Evolutionary conservation across 2,888 invertebrate species (phyloP), one percentile per base, ranked within the genome.

Genomic region (Hydrotaea cyrtoneurina): DNA sequence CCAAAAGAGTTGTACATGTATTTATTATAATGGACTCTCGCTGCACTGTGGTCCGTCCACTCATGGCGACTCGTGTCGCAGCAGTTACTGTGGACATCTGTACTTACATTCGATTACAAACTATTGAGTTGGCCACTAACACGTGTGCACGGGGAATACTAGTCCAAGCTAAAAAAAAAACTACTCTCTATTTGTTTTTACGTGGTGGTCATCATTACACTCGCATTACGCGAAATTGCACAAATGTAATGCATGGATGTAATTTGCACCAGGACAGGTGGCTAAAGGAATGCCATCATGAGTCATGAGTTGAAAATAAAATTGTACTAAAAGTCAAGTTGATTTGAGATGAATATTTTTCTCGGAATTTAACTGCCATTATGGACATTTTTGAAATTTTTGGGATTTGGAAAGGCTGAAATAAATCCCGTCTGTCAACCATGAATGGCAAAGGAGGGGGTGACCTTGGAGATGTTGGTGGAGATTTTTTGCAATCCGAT

Each of bases 21-120:
- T 73, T n/a, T 39, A 57, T 19, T 73, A 36, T 73, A 73, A 73
- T 73, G 73, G 73, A 73, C 57, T 73, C 13, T 36, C 57, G 39
- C n/a, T 23, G 15, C 17, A 7, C 31, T 7, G 7, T 31, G 31
- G 7, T n/a, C n/a, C n/a, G n/a, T n/a, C n/a, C 31, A 7, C 31
- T 31, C 31, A 31, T 4, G n/a, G n/a, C n/a, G n/a, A n/a, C n/a
- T n/a, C n/a, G n/a, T n/a, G n/a, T 7, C 2, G 31, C 7, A 31
- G 31, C 31, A 31, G 31, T 7, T 31, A 31, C 31, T 31, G 31
- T 31, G 31, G 7, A 2, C 31, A 31, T 31, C 2, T 31, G 7
- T 31, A 11, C 11, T 46, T 46, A 46, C 15, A 15, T 11, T 15
- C 46, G 46, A 46, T n/a, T 15, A 46, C 46, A 46, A 46, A n/a